A percentile compares a stretch with the other conserved stretches of the same genome.
phyloP scores from a whole-genome alignment of 2,113 vertebrate genomes.

The Phainopepla nitens region DNA sequence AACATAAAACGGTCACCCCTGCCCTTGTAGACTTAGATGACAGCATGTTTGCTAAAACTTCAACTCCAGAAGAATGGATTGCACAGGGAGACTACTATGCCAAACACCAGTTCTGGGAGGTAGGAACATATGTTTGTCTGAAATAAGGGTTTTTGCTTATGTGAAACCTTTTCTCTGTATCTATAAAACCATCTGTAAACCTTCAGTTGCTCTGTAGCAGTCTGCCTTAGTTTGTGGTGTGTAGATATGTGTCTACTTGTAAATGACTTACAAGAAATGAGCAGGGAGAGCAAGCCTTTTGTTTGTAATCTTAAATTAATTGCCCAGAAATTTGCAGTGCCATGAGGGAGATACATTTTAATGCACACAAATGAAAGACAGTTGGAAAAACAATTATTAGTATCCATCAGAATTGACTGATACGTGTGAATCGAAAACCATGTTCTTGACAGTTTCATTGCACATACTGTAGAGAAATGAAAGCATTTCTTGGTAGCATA shows the following conservation, averaged over 20 bases:
- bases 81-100: constrained; percentile 80
- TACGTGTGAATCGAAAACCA: background rate
- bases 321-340: background rate
- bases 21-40: constrained; percentile 75
- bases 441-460: background rate
- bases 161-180: background rate
- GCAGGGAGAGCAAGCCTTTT: background rate
- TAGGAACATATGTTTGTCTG: constrained; percentile 19
- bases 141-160: background rate
- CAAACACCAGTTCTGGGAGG: constrained; percentile 83
- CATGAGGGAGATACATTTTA: background rate
- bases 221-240: background rate
- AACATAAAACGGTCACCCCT: background rate
- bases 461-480: background rate
- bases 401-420: background rate
- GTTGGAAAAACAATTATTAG: background rate
- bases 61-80: constrained; percentile 78
- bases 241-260: background rate
- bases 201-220: background rate
- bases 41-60: constrained; percentile 82
- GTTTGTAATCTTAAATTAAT: background rate
- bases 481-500: background rate
- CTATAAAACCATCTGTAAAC: background rate
- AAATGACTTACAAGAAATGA: background rate
- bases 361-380: background rate